phyloP scores from a whole-genome alignment of 2,888 invertebrate genomes.

The Amitus sp. region DNA sequence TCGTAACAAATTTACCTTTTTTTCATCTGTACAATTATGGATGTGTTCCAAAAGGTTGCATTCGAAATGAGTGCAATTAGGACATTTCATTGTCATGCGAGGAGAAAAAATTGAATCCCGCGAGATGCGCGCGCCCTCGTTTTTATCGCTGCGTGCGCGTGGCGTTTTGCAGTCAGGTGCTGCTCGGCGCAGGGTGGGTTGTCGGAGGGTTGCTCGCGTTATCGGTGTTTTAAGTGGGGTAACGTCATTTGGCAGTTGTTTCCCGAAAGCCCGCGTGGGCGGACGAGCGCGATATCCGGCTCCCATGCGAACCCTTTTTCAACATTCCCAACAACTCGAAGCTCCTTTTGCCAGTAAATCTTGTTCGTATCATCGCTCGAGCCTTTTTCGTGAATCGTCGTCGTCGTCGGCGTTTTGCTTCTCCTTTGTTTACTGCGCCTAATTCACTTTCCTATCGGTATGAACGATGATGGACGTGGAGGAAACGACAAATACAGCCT shows the following conservation, averaged over 20 bases:
- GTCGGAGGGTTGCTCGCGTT: conserved; percentile 45
- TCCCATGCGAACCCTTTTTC: conserved; percentile 31
- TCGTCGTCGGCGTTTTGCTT: conserved; percentile 4
- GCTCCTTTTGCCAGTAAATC: neutral
- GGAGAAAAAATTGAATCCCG: conserved; percentile 22
- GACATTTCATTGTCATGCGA: too few relatives aligned
- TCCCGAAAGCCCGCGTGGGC: conserved; percentile 63
- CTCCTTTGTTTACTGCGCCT: conserved; percentile 10
- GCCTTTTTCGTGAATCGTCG: conserved; percentile 1
- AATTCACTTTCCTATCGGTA: conserved; percentile 45
- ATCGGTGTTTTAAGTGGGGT: conserved; percentile 46
- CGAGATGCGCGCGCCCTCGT: conserved; percentile 33
- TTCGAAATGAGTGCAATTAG: too few relatives aligned
- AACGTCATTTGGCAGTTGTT: conserved; percentile 59
- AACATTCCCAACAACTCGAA: conserved; percentile 9
- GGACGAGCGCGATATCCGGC: conserved; percentile 57
- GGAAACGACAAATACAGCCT: conserved; percentile 61
- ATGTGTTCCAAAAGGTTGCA: too few relatives aligned
- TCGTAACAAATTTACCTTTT: too few relatives aligned
- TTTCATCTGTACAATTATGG: too few relatives aligned
- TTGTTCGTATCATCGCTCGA: neutral
- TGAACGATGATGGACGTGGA: conserved; percentile 65
- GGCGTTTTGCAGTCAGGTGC: conserved; percentile 29
- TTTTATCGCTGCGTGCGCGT: conserved; percentile 29
- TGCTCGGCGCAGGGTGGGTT: conserved; percentile 48